Evolutionary conservation across 2,888 invertebrate species (phyloP).

Genomic region (Nysson spinosus): DNA sequence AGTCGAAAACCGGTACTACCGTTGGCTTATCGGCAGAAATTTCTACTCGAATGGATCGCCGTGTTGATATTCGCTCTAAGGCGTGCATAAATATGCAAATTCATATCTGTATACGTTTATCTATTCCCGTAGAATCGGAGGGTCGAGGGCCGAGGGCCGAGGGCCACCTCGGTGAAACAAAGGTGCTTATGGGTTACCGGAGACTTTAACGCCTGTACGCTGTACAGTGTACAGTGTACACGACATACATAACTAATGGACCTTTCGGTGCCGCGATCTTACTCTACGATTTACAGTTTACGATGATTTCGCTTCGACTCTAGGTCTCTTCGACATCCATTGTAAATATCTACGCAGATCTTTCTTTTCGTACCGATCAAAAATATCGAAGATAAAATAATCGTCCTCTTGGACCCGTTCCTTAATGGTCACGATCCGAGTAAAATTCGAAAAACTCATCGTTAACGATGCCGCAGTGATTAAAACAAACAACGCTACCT

Average conservation of each 20-base stretch:
- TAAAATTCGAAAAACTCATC: background rate
- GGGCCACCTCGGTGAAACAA: slow-evolving; percentile 39
- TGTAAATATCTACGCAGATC: too few species aligned
- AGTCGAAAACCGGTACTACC: too few species aligned
- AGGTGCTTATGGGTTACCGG: slow-evolving; percentile 49
- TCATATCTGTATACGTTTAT: too few species aligned
- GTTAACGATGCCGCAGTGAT: too few species aligned
- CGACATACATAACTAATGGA: slow-evolving; percentile 51
- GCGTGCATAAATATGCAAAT: background rate
- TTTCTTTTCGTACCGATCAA: too few species aligned
- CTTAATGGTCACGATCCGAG: background rate
- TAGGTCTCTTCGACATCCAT: too few species aligned
- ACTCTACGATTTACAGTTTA: too few species aligned
- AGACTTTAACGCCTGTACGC: slow-evolving; percentile 38
- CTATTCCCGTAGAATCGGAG: too few species aligned
- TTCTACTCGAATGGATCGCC: background rate
- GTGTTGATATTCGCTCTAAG: background rate
- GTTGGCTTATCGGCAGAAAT: too few species aligned
- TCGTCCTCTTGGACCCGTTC: too few species aligned
- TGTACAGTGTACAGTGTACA: slow-evolving; percentile 48
- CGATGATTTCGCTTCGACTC: background rate
- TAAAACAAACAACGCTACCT: background rate
- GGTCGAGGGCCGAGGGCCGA: too few species aligned
- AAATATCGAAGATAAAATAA: too few species aligned
- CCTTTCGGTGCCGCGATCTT: slow-evolving; percentile 38